A percentile compares a stretch with the other conserved stretches of the same genome.
These are phyloP conservation scores for Melieria omissa DNA, from an alignment of 2,888 invertebrate species.

Conservation along the genomic window DNA sequence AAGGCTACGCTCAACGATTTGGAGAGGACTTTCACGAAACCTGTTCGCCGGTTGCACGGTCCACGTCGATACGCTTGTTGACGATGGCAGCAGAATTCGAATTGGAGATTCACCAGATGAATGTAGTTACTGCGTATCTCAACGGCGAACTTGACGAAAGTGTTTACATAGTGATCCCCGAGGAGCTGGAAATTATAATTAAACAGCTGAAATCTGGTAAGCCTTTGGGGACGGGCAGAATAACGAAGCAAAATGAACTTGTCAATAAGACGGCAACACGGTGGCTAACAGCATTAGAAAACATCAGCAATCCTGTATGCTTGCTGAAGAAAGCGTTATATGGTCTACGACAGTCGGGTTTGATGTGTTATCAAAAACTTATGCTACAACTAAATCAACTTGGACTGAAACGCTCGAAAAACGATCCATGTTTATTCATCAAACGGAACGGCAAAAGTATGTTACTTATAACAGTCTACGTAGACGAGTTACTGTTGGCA, in stretches of 20 bases:
- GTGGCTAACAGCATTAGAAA: slow-evolving; percentile 31
- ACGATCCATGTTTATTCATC: slow-evolving; percentile 42
- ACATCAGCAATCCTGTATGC: slow-evolving; percentile 31
- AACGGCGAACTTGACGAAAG: slow-evolving; percentile 33
- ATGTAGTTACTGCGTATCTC: slow-evolving; percentile 34
- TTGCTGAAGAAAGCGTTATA: slow-evolving; percentile 39
- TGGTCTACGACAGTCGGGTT: slow-evolving; percentile 39
- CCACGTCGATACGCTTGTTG: slow-evolving; percentile 27
- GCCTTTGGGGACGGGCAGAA: slow-evolving; percentile 2
- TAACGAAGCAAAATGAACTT: slow-evolving; percentile 3
- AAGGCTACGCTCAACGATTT: slow-evolving; percentile 41
- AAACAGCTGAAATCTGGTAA: slow-evolving; percentile 16
- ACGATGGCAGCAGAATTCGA: slow-evolving; percentile 1
- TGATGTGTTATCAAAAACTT: slow-evolving; percentile 38
- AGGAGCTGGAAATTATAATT: not conserved
- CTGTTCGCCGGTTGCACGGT: slow-evolving; percentile 27
- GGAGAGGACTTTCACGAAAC: slow-evolving; percentile 22
- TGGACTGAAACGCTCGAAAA: slow-evolving; percentile 36
- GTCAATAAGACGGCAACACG: slow-evolving; percentile 10
- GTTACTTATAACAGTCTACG: slow-evolving; percentile 41
- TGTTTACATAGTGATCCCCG: slow-evolving; percentile 29
- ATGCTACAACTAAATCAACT: slow-evolving; percentile 34
- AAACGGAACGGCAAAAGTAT: slow-evolving; percentile 34
- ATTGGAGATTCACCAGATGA: slow-evolving; percentile 32
- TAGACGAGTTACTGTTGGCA: slow-evolving; percentile 43